Conservation (phyloP, 2,113 vertebrate species). For the Melozone crissalis region DNA sequence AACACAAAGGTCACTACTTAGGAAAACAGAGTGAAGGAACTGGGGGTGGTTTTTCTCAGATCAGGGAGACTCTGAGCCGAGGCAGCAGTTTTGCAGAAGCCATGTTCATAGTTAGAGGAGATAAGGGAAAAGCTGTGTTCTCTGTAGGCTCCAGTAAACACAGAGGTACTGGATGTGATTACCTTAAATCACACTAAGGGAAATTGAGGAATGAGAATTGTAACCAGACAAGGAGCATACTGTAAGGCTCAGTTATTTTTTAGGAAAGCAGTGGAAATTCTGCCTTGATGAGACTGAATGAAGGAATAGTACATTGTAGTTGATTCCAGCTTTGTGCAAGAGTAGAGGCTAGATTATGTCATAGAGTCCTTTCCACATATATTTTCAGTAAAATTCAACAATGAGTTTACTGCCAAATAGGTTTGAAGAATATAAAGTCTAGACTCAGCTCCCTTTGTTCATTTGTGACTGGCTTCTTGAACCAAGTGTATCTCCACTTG, state of each 20-base stretch:
- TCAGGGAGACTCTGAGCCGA: neutral
- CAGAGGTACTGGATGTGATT: neutral
- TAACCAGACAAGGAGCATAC: neutral
- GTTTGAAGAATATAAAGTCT: neutral
- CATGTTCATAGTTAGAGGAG: neutral
- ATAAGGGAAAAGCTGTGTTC: neutral
- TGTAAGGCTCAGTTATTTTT: neutral
- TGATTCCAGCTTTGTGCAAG: neutral
- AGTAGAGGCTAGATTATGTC: neutral
- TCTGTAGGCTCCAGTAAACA: neutral
- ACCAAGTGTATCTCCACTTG: neutral
- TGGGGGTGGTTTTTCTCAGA: neutral
- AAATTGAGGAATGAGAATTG: neutral
- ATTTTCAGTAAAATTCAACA: neutral
- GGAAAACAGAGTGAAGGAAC: neutral
- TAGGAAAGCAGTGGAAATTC: neutral
- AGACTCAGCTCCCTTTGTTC: neutral
- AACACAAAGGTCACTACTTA: neutral
- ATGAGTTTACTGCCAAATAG: neutral
- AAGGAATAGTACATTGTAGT: neutral
- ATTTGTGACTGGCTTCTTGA: neutral
- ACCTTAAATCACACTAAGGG: neutral
- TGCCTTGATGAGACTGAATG: neutral
- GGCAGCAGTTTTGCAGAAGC: neutral
- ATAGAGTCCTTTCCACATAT: neutral